These are phyloP conservation scores for Linnaemya tessellans DNA, from an alignment of 2,888 invertebrate species.

Conservation along the genomic window DNA sequence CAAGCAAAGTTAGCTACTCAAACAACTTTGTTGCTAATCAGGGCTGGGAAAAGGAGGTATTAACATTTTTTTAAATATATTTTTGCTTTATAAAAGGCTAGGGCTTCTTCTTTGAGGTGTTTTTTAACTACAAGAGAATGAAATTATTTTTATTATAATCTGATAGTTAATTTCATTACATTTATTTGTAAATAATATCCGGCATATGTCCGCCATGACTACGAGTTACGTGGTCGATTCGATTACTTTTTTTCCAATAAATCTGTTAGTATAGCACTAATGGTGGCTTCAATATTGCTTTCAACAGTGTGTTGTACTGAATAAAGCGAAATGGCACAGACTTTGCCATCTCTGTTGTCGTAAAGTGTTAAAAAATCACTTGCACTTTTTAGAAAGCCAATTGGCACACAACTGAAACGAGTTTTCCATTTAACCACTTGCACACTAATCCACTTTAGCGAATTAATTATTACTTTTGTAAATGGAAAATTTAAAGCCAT, in stretches of 20 bases:
- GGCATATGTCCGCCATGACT: too few species aligned
- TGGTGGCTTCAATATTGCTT: too few species aligned
- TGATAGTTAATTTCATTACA: too few species aligned
- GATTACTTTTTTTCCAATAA: too few species aligned
- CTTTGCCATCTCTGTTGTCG: not conserved
- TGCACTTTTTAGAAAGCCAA: conserved; percentile 60
- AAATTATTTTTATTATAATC: too few species aligned
- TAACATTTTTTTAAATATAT: too few species aligned
- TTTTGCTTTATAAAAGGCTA: too few species aligned
- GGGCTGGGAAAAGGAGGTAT: not conserved
- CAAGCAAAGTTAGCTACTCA: not conserved
- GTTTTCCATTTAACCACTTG: conserved; percentile 29
- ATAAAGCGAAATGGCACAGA: not conserved
- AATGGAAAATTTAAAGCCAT: conserved; percentile 4
- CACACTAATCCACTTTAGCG: conserved; percentile 43
- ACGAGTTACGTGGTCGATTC: too few species aligned
- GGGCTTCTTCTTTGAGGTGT: too few species aligned
- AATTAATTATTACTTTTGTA: conserved; percentile 28
- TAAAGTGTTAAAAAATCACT: conserved; percentile 23
- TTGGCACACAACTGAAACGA: conserved; percentile 23
- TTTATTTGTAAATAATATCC: too few species aligned
- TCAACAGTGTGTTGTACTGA: not conserved
- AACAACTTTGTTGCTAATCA: not conserved
- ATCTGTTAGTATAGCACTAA: not conserved
- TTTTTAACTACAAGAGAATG: too few species aligned